phyloP scores from a whole-genome alignment of 2,797 vertebrate species.

The Pantherophis alleghaniensis region DNA sequence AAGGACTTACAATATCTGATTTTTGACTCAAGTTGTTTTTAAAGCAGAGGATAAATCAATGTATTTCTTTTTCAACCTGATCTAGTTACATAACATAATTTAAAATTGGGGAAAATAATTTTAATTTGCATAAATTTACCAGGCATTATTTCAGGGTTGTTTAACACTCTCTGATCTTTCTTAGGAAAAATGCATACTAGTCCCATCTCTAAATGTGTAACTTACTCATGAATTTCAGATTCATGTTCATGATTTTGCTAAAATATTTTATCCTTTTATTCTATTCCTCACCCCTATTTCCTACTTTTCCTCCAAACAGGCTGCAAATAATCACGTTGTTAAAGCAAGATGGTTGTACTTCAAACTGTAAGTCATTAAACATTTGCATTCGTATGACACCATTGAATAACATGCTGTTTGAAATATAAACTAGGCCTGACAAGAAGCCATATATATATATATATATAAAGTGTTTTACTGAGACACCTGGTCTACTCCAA shows the following conservation, averaged over 20 bases:
- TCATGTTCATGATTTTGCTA: neutral
- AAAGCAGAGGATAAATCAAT: neutral
- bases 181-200: neutral
- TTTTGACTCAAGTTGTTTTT: neutral
- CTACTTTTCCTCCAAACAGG: slow-evolving; percentile 45
- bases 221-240: neutral
- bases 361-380: slow-evolving; percentile 59
- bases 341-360: slow-evolving; percentile 63
- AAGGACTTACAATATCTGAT: neutral
- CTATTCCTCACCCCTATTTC: slow-evolving; percentile 23
- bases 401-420: neutral
- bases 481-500: too few relatives aligned
- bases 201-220: neutral
- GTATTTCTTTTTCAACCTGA: neutral
- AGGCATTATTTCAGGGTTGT: neutral
- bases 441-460: neutral
- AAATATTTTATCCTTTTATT: slow-evolving; percentile 18
- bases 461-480: too few relatives aligned
- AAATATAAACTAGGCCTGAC: neutral
- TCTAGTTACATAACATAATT: neutral
- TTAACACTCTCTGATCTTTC: neutral
- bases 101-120: neutral
- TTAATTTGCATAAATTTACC: neutral
- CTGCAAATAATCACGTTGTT: slow-evolving; percentile 42
- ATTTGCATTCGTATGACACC: slow-evolving; percentile 16